These are phyloP conservation scores for Elachura formosa DNA, from an alignment of 2,113 vertebrate genomes.

Conservation along the genomic window DNA sequence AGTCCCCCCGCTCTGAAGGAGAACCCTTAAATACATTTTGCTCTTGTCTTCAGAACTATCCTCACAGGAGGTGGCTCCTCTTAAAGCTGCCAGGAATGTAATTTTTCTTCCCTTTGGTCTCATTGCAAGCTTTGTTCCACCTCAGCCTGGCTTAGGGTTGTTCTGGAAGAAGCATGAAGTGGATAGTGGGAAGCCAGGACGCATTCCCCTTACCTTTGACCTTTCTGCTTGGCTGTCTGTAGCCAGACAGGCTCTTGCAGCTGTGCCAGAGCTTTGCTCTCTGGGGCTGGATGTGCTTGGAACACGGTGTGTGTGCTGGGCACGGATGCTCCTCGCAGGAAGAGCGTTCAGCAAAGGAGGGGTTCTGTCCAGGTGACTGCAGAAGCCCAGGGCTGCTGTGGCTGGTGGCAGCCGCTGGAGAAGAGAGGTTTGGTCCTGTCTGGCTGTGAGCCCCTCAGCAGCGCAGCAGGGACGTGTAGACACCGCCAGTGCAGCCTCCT, in stretches of 20 bases:
- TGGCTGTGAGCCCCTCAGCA: not conserved
- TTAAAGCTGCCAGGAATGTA: not conserved
- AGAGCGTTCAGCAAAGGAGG: not conserved
- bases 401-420: not conserved
- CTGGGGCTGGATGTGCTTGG: not conserved
- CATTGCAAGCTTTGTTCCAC: not conserved
- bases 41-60: not conserved
- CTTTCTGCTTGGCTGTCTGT: not conserved
- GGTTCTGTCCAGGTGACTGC: not conserved
- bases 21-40: not conserved
- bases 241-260: not conserved
- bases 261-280: conserved; percentile 3
- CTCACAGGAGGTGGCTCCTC: not conserved
- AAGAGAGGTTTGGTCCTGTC: not conserved
- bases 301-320: not conserved
- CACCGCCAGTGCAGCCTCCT: fast-evolving
- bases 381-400: not conserved
- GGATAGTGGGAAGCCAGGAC: not conserved
- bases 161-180: not conserved
- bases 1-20: not conserved
- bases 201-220: not conserved
- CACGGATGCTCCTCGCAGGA: not conserved
- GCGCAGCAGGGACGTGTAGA: not conserved
- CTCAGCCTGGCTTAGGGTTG: not conserved
- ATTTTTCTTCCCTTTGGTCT: not conserved